Evolutionary conservation across 2,797 vertebrate species (phyloP), one percentile per base, ranked within the genome.

Genomic region (Rhinogobio ventralis): DNA sequence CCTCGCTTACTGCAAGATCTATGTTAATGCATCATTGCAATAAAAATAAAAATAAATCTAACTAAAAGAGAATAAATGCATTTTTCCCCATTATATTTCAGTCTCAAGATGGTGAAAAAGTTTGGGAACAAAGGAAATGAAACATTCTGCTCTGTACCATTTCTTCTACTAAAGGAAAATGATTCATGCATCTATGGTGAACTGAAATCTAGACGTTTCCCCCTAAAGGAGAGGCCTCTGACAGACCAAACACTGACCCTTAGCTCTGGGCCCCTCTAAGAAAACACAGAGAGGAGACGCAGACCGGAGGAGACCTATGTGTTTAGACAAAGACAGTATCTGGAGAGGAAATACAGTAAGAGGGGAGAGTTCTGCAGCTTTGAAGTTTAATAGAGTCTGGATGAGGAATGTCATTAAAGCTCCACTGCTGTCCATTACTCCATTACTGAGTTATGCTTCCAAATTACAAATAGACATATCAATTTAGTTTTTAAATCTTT

Each of bases 251-350:
- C 84, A 86, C 62, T 85, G 83, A 88, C 85, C 86, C 77, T 77
- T 51, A 45, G 64, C 76, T 69, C 72, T 69, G 45, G 79, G n/a
- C 60, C 60, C 73, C 68, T 75, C 53, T 81, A 79, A 85, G 74
- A 88, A 90, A 90, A 87, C 82, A 85, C 45, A 67, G 55, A 83
- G 78, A 66, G 69, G 33, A 87, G 83, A 81, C 49, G 20, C 13
- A 33, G 33, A 57, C 57, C n/a, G 49, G 53, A 51, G 46, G 86
- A 60, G 71, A 82, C 46, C 68, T 84, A 36, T 71, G 76, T 36
- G 64, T 86, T 76, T 45, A 71, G 73, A 87, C 69, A 85, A 80
- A 83, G 79, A 74, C 49, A 62, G 23, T 79, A 79, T 77, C 82
- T 76, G 55, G 64, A 85, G 42, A 83, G 80, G 83, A 82, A 87